Conservation (phyloP, 2,113 vertebrate genomes). For the Antigone vipio region DNA sequence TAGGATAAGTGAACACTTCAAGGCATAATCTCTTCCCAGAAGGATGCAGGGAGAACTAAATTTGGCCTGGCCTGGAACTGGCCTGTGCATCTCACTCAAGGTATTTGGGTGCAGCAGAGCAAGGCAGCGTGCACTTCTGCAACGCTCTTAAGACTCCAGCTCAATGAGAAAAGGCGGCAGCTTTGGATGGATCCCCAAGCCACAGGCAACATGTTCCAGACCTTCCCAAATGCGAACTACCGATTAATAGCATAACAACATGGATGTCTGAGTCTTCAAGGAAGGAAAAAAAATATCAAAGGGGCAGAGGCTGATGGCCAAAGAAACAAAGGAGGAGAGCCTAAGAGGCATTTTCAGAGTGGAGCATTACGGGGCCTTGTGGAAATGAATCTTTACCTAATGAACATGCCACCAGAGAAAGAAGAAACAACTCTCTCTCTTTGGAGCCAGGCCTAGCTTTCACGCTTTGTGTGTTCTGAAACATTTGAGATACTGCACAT, state of each 20-base stretch:
- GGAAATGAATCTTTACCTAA: neutral
- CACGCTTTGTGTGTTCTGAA: neutral
- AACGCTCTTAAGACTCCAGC: neutral
- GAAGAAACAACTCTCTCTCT: neutral
- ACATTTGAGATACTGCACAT: neutral
- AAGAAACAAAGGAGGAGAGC: neutral
- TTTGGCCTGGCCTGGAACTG: neutral
- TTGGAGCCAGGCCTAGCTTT: neutral
- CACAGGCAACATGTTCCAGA: neutral
- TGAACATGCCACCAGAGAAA: neutral
- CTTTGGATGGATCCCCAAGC: neutral
- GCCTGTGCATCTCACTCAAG: neutral
- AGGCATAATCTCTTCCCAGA: neutral
- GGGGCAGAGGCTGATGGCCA: neutral
- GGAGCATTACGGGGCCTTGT: neutral
- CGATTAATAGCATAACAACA: neutral
- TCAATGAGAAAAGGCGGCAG: neutral
- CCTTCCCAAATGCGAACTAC: neutral
- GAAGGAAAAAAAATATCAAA: neutral
- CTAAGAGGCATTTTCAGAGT: neutral
- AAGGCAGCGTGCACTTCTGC: fast-evolving
- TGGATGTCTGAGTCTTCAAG: neutral
- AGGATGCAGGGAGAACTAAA: neutral
- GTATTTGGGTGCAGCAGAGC: neutral
- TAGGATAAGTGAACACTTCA: neutral